Base-by-base conservation (phyloP, 2,888 invertebrate species). In the Drosophila picticornis region DNA sequence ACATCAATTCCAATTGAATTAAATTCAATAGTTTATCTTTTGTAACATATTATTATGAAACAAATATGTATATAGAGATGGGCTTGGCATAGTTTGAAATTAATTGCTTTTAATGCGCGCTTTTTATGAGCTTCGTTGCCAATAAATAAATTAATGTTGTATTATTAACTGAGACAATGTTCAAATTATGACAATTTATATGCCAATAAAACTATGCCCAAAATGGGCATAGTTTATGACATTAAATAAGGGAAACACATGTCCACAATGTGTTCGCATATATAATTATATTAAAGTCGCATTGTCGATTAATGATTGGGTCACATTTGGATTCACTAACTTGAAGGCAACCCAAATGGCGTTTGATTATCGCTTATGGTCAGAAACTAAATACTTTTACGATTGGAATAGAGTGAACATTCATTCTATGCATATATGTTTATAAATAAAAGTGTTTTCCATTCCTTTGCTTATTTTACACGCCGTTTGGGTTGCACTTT, bases 91-190 rank as follows among this genome's bases (percentile, higher is more conserved):
- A 51, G 77, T 66, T 83, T 57, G 70, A 60, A 72, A 59, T 79
- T 83, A 80, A 84, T 84, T 77, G 77, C 62, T 51, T 77, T 80
- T 83, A 80, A 80, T 80, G 61, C 56, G 50, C 48, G 57, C 66
- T 64, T 59, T 69, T 72, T 70, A 36, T 63, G 64, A 38, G 64
- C 63, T 31, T 38, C 52, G 34, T 40, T 52, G 66, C 29, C 69
- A 75, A 72, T 76, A 61, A 75, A 86, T 84, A 82, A 78, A 83
- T 88, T 80, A 88, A 88, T 78, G 79, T 63, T 53, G 77, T 80
- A 90, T 78, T 88, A 87, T 90, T 63, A 90, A 90, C 85, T 80
- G 83, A 80, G 69, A 74, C 72, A 80, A 75, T 71, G 71, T 63
- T 74, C 58, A 75, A 88, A 85, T 80, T 73, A 75, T 80, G 73